Percentiles rank a stretch among this genome's conserved stretches.
These are phyloP conservation scores for Dolichotis patagonum DNA, from an alignment of 2,113 vertebrate genomes.

Conservation along the genomic window DNA sequence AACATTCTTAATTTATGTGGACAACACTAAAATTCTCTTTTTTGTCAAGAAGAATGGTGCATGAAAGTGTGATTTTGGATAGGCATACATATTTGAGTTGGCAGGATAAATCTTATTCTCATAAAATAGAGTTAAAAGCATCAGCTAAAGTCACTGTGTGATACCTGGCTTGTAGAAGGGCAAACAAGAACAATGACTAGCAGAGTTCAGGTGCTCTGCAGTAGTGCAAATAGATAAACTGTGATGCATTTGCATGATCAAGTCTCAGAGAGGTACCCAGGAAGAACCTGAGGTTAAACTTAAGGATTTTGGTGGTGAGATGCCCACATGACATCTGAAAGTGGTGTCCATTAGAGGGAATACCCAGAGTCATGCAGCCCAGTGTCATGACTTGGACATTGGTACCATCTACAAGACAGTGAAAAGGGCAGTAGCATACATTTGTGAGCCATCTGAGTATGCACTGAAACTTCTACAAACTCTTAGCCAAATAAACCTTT, in stretches of 20 bases:
- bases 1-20: not conserved
- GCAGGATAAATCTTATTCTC: not conserved
- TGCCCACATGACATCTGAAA: not conserved
- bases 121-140: not conserved
- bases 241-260: not conserved
- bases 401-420: not conserved
- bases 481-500: not conserved
- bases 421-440: too few relatives aligned
- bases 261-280: not conserved
- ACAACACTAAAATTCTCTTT: not conserved
- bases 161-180: too few relatives aligned
- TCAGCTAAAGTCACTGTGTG: not conserved
- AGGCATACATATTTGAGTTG: not conserved
- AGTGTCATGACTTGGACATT: not conserved
- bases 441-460: not conserved
- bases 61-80: not conserved
- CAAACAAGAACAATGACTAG: not conserved
- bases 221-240: not conserved
- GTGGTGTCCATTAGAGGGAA: not conserved
- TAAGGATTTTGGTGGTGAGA: not conserved
- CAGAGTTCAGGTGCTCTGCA: not conserved
- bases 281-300: not conserved
- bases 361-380: rapidly evolving
- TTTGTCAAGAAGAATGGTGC: not conserved
- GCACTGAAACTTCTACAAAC: not conserved